These are phyloP conservation scores for Pseudochirops cupreus DNA, from an alignment of 2,797 vertebrate species.

Conservation along the genomic window DNA sequence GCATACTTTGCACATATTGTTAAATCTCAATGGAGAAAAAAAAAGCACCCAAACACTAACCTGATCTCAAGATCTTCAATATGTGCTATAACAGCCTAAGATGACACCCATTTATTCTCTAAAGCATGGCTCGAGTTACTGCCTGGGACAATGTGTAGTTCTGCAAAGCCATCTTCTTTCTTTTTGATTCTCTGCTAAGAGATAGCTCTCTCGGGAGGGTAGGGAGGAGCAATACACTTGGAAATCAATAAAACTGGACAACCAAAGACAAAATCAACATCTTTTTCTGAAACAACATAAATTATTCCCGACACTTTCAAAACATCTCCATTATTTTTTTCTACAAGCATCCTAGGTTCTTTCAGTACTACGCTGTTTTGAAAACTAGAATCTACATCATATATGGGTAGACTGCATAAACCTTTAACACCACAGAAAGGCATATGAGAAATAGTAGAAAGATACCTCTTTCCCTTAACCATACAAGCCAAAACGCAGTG, in stretches of 20 bases:
- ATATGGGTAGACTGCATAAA: slow-evolving; percentile 3
- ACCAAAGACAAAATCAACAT: background rate
- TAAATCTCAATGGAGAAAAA: slow-evolving; percentile 47
- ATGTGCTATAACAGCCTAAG: slow-evolving; percentile 28
- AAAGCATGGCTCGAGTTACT: background rate
- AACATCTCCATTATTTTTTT: slow-evolving; percentile 25
- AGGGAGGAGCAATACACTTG: background rate
- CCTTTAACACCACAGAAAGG: slow-evolving; percentile 9
- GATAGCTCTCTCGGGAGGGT: background rate
- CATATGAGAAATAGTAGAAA: slow-evolving; percentile 35
- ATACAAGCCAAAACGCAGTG: slow-evolving; percentile 13
- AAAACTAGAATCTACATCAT: slow-evolving; percentile 40
- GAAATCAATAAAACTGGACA: background rate
- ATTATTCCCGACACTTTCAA: slow-evolving; percentile 33
- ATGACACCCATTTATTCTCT: slow-evolving; percentile 28
- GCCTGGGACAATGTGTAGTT: background rate
- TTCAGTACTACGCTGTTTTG: slow-evolving; percentile 29
- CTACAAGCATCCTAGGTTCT: slow-evolving; percentile 11
- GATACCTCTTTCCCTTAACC: slow-evolving; percentile 40
- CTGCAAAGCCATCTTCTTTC: background rate
- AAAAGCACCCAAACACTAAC: slow-evolving; percentile 31
- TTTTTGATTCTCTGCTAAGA: background rate
- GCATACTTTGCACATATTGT: slow-evolving; percentile 23
- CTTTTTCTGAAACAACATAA: background rate
- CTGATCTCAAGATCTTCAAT: background rate